A percentile compares a stretch with the other conserved stretches of the same genome.
Evolutionary conservation across 2,113 vertebrate species (phyloP).

Genomic region (Numenius arquata): DNA sequence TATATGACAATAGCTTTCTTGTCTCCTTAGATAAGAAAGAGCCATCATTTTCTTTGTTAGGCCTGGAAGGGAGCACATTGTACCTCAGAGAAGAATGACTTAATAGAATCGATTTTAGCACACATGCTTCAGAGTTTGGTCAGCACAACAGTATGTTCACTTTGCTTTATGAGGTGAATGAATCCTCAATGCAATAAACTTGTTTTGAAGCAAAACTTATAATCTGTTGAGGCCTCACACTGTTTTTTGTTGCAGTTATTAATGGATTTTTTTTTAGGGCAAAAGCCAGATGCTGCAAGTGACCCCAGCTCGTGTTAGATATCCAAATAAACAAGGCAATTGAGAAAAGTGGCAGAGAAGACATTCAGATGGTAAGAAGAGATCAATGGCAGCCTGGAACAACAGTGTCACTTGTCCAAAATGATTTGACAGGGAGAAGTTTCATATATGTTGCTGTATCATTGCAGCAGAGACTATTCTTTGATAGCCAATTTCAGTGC

Average conservation of each 20-base stretch:
- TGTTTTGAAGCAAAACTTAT: background rate
- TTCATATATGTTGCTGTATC: background rate
- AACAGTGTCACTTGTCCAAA: background rate
- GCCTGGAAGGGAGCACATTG: background rate
- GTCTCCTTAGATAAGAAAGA: background rate
- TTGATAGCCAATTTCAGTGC: background rate
- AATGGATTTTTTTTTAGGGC: background rate
- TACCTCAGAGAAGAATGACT: background rate
- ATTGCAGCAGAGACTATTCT: background rate
- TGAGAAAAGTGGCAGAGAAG: background rate
- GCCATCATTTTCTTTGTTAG: background rate
- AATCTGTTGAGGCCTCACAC: background rate
- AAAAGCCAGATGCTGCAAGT: background rate
- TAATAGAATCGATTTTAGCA: background rate
- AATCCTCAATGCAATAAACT: background rate
- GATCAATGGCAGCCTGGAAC: background rate
- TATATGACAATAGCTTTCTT: slow-evolving; percentile 16
- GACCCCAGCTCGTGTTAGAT: background rate
- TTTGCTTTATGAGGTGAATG: background rate
- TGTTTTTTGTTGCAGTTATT: background rate
- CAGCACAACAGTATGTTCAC: background rate
- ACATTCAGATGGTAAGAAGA: background rate
- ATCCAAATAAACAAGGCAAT: background rate
- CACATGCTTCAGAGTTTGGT: background rate
- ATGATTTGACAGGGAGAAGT: background rate